A percentile compares a stretch with the other conserved stretches of the same genome.
Conservation (phyloP, 92 coral and sea anemone genomes). For the Ricordea florida region DNA sequence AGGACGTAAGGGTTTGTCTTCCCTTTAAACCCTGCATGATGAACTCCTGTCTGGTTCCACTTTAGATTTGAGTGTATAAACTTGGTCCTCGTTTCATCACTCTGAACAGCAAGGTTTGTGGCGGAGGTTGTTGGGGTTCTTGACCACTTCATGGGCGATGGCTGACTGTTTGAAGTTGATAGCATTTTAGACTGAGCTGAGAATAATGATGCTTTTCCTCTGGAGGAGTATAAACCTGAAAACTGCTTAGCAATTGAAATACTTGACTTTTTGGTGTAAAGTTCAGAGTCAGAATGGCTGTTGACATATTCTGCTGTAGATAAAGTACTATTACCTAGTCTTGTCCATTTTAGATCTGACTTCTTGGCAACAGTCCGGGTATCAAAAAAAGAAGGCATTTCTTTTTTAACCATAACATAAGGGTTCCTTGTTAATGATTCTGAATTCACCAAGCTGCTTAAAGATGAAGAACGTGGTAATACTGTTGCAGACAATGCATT, state of each 20-base stretch:
- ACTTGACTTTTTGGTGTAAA: constrained; percentile 7
- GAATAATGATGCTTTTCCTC: neutral
- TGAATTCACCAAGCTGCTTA: too few relatives aligned
- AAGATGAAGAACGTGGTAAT: neutral
- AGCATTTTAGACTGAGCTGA: neutral
- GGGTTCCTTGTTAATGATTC: neutral
- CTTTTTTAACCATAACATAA: constrained; percentile 27
- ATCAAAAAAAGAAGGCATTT: neutral
- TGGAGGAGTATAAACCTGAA: neutral
- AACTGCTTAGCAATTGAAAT: neutral
- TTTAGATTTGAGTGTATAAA: constrained; percentile 33
- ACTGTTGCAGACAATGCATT: neutral
- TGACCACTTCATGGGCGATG: constrained; percentile 30
- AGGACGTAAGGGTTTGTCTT: constrained; percentile 9
- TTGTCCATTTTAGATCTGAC: constrained; percentile 3
- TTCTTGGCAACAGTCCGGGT: constrained; percentile 1
- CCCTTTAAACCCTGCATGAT: neutral
- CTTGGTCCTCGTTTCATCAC: neutral
- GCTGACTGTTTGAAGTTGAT: neutral
- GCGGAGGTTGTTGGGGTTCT: neutral
- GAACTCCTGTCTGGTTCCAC: constrained; percentile 51
- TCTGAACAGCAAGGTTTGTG: neutral
- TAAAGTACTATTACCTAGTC: neutral
- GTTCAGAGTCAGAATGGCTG: constrained; percentile 43
- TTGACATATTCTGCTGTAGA: neutral